Percentiles rank a stretch among this genome's conserved stretches.
Conservation (phyloP, 1,140 invertebrate genomes). For the Halyomorpha halys region DNA sequence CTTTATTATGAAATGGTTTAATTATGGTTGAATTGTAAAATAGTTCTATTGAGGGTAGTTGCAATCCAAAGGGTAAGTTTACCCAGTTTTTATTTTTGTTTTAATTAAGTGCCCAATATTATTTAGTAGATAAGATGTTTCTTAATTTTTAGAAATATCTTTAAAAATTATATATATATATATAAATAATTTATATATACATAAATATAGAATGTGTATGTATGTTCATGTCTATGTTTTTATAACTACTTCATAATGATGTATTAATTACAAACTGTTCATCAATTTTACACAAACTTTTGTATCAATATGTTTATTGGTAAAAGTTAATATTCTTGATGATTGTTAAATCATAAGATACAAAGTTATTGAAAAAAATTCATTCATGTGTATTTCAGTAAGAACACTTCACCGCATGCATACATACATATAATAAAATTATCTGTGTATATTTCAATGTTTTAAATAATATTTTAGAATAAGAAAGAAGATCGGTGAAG, state of each 20-base stretch:
- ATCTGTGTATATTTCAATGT: constrained; percentile 7
- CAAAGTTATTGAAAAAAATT: too few species aligned
- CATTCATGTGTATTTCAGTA: too few species aligned
- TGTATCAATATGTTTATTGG: too few species aligned
- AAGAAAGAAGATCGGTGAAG: background rate
- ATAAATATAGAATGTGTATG: too few species aligned
- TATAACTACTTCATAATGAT: too few species aligned
- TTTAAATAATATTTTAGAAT: background rate
- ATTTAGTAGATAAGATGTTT: constrained; percentile 20
- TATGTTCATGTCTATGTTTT: too few species aligned
- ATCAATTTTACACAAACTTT: too few species aligned
- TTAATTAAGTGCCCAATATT: constrained; percentile 1
- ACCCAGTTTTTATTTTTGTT: constrained; percentile 17
- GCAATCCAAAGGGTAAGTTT: constrained; percentile 16
- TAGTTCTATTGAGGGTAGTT: constrained; percentile 22
- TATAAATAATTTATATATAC: background rate
- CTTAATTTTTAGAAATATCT: constrained; percentile 23
- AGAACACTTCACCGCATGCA: background rate
- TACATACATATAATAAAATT: background rate
- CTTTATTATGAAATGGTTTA: constrained; percentile 2
- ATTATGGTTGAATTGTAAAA: constrained; percentile 18
- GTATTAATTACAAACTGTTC: too few species aligned
- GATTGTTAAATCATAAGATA: too few species aligned
- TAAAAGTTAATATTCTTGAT: too few species aligned
- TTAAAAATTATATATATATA: constrained; percentile 21